Percentiles rank a stretch among this genome's conserved stretches.
Conservation (phyloP, 2,113 vertebrate species). For the Pedionomus torquatus region DNA sequence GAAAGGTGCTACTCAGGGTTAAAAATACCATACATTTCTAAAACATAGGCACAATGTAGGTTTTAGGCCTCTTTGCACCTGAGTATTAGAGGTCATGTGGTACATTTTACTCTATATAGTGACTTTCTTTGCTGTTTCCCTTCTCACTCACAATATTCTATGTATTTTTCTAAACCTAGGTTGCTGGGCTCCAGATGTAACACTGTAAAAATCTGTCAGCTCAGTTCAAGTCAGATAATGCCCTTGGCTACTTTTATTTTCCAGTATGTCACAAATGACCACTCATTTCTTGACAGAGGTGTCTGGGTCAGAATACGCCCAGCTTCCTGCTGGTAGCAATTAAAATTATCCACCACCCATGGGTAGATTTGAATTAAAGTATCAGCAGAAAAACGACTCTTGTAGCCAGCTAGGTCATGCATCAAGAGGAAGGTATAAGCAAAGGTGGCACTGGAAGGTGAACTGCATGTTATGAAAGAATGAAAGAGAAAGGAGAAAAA, state of each 20-base stretch:
- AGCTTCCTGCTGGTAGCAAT: conserved; percentile 60
- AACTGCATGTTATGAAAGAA: background rate
- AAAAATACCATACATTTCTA: background rate
- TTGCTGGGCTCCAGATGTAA: conserved; percentile 24
- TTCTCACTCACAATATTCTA: background rate
- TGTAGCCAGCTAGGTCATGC: conserved; percentile 19
- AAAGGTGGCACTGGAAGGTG: conserved; percentile 10
- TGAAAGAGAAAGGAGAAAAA: background rate
- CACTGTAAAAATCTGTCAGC: conserved; percentile 35
- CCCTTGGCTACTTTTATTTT: conserved; percentile 43
- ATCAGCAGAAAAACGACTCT: conserved; percentile 31
- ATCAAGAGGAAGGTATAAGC: conserved; percentile 7
- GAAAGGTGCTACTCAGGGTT: background rate
- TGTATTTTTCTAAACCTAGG: background rate
- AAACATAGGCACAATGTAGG: background rate
- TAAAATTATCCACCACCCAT: conserved; percentile 46
- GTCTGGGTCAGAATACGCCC: background rate
- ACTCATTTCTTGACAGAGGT: conserved; percentile 58
- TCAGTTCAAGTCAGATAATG: conserved; percentile 46
- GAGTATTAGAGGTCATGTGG: background rate
- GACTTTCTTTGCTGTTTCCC: background rate
- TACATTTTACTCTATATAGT: background rate
- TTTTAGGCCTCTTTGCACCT: background rate
- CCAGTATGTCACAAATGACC: conserved; percentile 52
- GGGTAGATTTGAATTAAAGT: conserved; percentile 51